Base-by-base conservation (phyloP, 2,797 vertebrate species). In the Chloroceryle inda region DNA sequence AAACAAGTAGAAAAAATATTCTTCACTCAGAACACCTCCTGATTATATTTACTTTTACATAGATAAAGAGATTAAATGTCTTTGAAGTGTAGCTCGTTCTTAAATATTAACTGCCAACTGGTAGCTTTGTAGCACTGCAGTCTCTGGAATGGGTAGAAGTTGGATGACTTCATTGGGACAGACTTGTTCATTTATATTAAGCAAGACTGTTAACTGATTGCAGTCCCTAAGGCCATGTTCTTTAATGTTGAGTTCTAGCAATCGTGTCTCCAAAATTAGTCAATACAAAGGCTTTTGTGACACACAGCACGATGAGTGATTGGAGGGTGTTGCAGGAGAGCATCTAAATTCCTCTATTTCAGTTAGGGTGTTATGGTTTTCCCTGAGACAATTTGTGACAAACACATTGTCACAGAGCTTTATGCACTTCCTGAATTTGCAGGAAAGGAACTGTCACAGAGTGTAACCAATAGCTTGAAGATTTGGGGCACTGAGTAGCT, bases 321-420 rank as follows among this genome's bases (percentile, higher is more conserved):
- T 22, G 37, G 23, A 42, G 27, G 17, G 24, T 82, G 59, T 2
- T 50, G 12, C 26, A 8, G 75, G 31, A 69, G n/a, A 40, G 50
- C 73, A 45, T 37, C 52, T 42, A 4, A 3, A 37, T 10, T 50
- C 18, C 33, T 67, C 24, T 11, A 1, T 69, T 82, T 82, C 37
- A 15, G 13, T 13, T 37, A 24, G 22, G 26, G 2, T 26, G 3
- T n/a, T 21, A 1, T 17, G 17, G 23, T 17, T 84, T 79, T 11
- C 37, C 9, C 8, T 17, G 7, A 29, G 18, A 1, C n/a, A 5
- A 22, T 35, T 78, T 45, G 20, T 68, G 45, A 56, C 9, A 58
- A 11, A 26, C 2, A 1, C 4, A 0, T 10, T 35, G 22, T 56
- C 24, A 3, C 9, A 3, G 37, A 55, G 45, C 59, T 69, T 18